Conservation (phyloP, 2,797 vertebrate species). For the Microchirus variegatus region DNA sequence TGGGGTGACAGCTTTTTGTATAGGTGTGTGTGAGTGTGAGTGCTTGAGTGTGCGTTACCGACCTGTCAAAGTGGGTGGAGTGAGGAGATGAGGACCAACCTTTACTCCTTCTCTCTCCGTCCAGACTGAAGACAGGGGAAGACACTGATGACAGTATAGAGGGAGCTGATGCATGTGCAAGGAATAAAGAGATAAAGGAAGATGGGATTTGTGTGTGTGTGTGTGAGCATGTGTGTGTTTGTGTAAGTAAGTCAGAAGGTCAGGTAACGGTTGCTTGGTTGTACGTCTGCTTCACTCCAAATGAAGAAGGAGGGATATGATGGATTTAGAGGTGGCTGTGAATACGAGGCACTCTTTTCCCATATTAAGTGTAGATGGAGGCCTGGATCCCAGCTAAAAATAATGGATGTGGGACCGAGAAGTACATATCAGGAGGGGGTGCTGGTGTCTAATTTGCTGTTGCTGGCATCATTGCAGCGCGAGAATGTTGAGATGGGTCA, state of each 20-base stretch:
- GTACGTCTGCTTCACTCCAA: constrained; percentile 11
- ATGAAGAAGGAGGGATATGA: constrained; percentile 31
- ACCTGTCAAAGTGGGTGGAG: constrained; percentile 55
- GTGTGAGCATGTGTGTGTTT: not conserved
- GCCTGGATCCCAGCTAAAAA: constrained; percentile 81
- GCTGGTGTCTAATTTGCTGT: constrained; percentile 77
- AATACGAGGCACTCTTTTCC: constrained; percentile 62
- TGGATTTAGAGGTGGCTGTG: constrained; percentile 36
- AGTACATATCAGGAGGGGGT: constrained; percentile 63
- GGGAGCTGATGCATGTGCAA: constrained; percentile 13
- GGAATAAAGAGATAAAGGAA: constrained; percentile 10
- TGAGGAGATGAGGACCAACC: constrained; percentile 28
- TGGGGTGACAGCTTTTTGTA: constrained; percentile 56
- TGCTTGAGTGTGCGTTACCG: constrained; percentile 39
- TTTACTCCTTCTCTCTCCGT: constrained; percentile 17
- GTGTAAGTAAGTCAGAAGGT: not conserved
- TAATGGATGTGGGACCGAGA: constrained; percentile 73
- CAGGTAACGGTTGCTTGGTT: constrained; percentile 1
- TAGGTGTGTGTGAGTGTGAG: constrained; percentile 15
- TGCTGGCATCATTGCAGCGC: constrained; percentile 65
- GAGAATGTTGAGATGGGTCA: constrained; percentile 78
- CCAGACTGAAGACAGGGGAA: constrained; percentile 14
- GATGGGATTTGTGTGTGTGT: not conserved
- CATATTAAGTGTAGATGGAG: constrained; percentile 78
- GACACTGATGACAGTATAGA: constrained; percentile 25